These are phyloP conservation scores for Sardina pilchardus DNA, from an alignment of 2,113 vertebrate genomes.

Conservation along the genomic window DNA sequence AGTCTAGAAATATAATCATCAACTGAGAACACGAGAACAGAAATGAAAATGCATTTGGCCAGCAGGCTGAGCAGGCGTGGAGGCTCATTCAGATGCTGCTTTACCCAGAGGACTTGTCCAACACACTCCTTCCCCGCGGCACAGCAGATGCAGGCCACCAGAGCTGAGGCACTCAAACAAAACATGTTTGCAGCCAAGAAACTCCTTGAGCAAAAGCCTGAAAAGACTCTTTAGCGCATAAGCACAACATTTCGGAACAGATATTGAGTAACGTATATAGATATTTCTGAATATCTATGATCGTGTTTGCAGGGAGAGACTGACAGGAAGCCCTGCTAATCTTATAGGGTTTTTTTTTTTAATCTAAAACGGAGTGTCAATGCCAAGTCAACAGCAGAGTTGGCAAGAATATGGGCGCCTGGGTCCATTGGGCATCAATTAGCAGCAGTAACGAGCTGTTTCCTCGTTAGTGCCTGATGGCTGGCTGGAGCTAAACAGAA, in stretches of 20 bases:
- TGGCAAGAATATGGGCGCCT: constrained; percentile 5
- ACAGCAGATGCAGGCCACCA: background rate
- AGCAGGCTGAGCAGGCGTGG: background rate
- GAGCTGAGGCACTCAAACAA: background rate
- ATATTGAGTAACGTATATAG: too few species aligned
- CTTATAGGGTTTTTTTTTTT: background rate
- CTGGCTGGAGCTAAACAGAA: constrained; percentile 13
- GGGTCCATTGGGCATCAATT: constrained; percentile 32
- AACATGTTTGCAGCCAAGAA: background rate
- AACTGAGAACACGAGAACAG: background rate
- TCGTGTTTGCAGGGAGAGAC: background rate
- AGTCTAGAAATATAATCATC: background rate
- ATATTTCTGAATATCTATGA: background rate
- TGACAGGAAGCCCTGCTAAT: background rate
- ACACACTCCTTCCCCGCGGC: background rate
- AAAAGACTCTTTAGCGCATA: background rate
- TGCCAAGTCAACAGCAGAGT: background rate
- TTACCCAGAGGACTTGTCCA: background rate
- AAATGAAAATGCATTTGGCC: background rate
- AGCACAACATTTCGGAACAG: background rate
- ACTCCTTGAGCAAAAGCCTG: background rate
- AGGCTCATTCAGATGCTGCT: constrained; percentile 1
- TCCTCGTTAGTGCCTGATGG: constrained; percentile 39
- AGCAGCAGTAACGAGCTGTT: constrained; percentile 23
- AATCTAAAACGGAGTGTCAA: background rate